Evolutionary conservation across 2,113 vertebrate species (phyloP).

Genomic region (Pionites leucogaster): DNA sequence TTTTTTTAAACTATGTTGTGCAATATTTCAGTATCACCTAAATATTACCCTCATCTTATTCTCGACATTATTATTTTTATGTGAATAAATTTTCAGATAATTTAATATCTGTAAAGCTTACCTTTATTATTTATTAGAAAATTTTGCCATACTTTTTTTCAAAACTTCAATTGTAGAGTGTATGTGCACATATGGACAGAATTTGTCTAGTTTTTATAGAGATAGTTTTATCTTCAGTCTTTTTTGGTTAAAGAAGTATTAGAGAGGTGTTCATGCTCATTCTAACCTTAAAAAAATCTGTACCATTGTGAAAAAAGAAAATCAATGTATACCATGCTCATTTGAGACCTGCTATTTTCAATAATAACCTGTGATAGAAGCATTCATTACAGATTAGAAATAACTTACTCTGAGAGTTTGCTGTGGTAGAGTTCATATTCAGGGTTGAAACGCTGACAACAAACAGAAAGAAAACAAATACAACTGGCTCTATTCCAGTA

Average conservation of each 20-base stretch:
- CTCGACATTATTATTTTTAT: background rate
- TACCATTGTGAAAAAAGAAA: slow-evolving; percentile 45
- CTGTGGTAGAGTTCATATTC: slow-evolving; percentile 32
- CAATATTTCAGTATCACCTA: background rate
- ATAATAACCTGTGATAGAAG: slow-evolving; percentile 61
- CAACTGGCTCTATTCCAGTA: slow-evolving; percentile 48
- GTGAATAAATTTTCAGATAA: background rate
- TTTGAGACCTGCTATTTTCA: slow-evolving; percentile 69
- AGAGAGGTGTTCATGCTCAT: background rate
- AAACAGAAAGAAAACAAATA: slow-evolving; percentile 60
- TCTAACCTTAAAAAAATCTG: slow-evolving; percentile 8
- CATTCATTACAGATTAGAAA: slow-evolving; percentile 66
- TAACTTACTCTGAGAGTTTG: slow-evolving; percentile 64
- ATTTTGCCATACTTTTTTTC: background rate
- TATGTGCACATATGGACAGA: background rate
- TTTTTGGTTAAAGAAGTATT: background rate
- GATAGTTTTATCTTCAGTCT: background rate
- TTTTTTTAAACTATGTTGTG: background rate
- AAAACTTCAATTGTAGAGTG: background rate
- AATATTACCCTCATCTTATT: background rate
- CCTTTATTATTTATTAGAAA: background rate
- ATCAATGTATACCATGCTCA: slow-evolving; percentile 18
- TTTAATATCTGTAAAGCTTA: background rate
- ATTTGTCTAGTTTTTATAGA: background rate
- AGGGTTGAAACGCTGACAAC: slow-evolving; percentile 62